These are phyloP conservation scores for Drosophila kambysellisi DNA, from an alignment of 2,888 invertebrate genomes.

Conservation along the genomic window DNA sequence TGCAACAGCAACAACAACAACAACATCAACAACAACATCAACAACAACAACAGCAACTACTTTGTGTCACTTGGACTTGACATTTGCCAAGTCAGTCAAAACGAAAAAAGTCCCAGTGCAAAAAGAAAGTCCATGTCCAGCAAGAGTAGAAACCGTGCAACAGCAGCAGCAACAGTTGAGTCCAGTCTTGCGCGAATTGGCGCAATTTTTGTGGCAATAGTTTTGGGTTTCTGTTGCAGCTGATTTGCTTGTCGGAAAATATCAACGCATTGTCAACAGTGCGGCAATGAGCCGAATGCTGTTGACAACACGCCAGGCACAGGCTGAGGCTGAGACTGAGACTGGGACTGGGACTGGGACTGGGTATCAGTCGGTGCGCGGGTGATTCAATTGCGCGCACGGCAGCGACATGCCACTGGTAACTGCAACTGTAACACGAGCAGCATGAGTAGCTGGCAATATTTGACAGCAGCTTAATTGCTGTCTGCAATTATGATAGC, in stretches of 20 bases:
- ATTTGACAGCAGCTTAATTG: slow-evolving; percentile 76
- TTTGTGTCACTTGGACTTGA: slow-evolving; percentile 67
- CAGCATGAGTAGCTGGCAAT: slow-evolving; percentile 72
- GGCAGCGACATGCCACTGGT: slow-evolving; percentile 52
- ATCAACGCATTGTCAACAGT: slow-evolving; percentile 79
- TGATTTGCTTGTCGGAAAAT: slow-evolving; percentile 81
- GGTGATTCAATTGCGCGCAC: slow-evolving; percentile 42
- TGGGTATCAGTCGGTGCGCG: slow-evolving; percentile 14
- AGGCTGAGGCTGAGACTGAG: slow-evolving; percentile 3
- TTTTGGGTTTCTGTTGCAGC: slow-evolving; percentile 44
- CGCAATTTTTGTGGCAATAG: slow-evolving; percentile 59
- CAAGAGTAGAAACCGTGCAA: slow-evolving; percentile 17
- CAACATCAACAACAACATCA: too few relatives aligned
- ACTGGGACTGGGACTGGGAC: slow-evolving; percentile 7
- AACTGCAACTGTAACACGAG: slow-evolving; percentile 74
- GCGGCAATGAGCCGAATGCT: slow-evolving; percentile 52
- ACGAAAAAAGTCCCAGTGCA: slow-evolving; percentile 30
- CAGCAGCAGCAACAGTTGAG: slow-evolving; percentile 14
- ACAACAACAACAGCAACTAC: slow-evolving; percentile 24
- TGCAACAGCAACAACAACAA: slow-evolving; percentile 1
- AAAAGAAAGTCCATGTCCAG: slow-evolving; percentile 78
- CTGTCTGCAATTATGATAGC: slow-evolving; percentile 77
- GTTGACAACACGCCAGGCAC: slow-evolving; percentile 66
- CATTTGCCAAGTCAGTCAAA: slow-evolving; percentile 33
- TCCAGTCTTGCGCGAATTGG: slow-evolving; percentile 67